phyloP scores from a whole-genome alignment of 2,113 vertebrate species.

The Murina feae region DNA sequence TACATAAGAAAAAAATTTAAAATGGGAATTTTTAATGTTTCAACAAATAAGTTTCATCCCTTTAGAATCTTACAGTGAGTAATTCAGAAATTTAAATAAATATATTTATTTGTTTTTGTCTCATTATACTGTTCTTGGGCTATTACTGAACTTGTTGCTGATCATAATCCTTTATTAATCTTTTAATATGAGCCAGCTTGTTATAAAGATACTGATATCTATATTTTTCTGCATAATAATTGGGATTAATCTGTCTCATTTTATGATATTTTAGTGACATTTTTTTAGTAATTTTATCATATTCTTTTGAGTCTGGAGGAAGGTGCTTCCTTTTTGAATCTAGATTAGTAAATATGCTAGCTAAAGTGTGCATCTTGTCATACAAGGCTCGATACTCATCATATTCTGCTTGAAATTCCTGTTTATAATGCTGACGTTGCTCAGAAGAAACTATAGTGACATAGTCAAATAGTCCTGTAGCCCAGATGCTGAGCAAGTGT shows the following conservation, averaged over 20 bases:
- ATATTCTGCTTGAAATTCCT: conserved; percentile 87
- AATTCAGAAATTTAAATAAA: conserved; percentile 68
- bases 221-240: conserved; percentile 82
- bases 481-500: conserved; percentile 73
- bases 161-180: conserved; percentile 86
- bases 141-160: conserved; percentile 73
- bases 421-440: conserved; percentile 85
- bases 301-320: conserved; percentile 84
- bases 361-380: conserved; percentile 79
- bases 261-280: conserved; percentile 86
- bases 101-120: conserved; percentile 33
- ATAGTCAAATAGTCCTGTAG: conserved; percentile 83
- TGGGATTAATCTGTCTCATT: conserved; percentile 83
- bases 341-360: conserved; percentile 79
- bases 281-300: conserved; percentile 83
- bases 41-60: conserved; percentile 28
- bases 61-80: conserved; percentile 63
- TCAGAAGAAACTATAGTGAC: conserved; percentile 79
- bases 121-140: conserved; percentile 60
- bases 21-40: conserved; percentile 61
- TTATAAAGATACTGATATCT: conserved; percentile 88
- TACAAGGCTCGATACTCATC: conserved; percentile 85
- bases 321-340: conserved; percentile 79
- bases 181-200: conserved; percentile 89
- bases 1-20: conserved; percentile 24